Percentiles rank a stretch among this genome's conserved stretches.
These are phyloP conservation scores for Hesperophylax magnus DNA, from an alignment of 1,140 invertebrate genomes.

Conservation along the genomic window DNA sequence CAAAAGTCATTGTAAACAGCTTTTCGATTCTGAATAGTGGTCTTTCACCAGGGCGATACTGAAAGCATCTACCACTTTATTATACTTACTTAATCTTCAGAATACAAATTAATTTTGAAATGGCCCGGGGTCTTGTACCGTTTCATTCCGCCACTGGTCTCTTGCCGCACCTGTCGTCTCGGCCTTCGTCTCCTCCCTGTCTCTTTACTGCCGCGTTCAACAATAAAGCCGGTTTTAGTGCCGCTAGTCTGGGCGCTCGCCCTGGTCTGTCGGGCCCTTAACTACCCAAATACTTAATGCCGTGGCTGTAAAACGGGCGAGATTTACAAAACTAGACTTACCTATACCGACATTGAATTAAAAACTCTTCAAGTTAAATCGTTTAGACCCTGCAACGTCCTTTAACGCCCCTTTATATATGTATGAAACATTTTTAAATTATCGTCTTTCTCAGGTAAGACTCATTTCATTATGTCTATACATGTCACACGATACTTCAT, in stretches of 20 bases:
- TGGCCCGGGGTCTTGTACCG: too few species aligned
- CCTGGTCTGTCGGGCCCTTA: background rate
- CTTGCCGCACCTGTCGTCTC: background rate
- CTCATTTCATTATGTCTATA: too few species aligned
- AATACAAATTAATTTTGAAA: too few species aligned
- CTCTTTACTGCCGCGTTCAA: slow-evolving; percentile 13
- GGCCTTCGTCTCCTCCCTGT: background rate
- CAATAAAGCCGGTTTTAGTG: slow-evolving; percentile 28
- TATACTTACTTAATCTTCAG: too few species aligned
- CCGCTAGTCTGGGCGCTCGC: background rate
- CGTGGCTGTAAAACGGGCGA: background rate
- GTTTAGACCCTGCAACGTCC: background rate
- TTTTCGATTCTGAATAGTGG: too few species aligned
- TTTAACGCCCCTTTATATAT: background rate
- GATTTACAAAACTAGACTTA: slow-evolving; percentile 1
- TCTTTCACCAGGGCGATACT: too few species aligned
- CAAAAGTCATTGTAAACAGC: too few species aligned
- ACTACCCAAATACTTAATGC: background rate
- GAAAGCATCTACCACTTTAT: too few species aligned
- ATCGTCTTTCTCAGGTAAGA: too few species aligned
- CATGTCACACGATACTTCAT: too few species aligned
- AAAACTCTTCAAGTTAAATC: background rate
- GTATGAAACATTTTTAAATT: too few species aligned
- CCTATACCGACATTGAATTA: background rate
- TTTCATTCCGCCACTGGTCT: background rate